phyloP scores from a whole-genome alignment of 2,888 invertebrate species.

The Spilarctia lutea region DNA sequence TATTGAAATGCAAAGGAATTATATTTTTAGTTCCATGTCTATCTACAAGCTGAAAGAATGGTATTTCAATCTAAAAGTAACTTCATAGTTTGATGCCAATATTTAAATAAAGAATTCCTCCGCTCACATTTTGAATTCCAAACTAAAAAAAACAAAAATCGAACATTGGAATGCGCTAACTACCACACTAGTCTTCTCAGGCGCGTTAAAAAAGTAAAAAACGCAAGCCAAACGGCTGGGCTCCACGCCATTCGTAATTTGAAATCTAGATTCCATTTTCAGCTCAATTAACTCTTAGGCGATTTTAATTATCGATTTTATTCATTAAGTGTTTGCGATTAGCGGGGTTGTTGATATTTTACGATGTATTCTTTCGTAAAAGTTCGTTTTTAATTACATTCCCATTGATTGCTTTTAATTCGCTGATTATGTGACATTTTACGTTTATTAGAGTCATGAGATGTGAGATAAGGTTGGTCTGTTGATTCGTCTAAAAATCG shows the following conservation, averaged over 20 bases:
- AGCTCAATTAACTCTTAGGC: slow-evolving; percentile 80
- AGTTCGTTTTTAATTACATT: slow-evolving; percentile 76
- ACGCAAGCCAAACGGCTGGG: slow-evolving; percentile 43
- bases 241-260: slow-evolving; percentile 54
- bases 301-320: slow-evolving; percentile 81
- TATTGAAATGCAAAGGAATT: slow-evolving; percentile 35
- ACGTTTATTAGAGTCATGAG: slow-evolving; percentile 52
- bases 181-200: slow-evolving; percentile 43
- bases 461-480: slow-evolving; percentile 47
- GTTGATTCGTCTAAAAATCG: slow-evolving; percentile 33
- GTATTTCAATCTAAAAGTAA: background rate
- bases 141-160: slow-evolving; percentile 41
- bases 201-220: slow-evolving; percentile 27
- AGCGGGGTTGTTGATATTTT: slow-evolving; percentile 81
- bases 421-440: slow-evolving; percentile 73
- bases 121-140: slow-evolving; percentile 30
- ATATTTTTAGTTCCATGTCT: slow-evolving; percentile 43
- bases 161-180: slow-evolving; percentile 47
- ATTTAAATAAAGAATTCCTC: slow-evolving; percentile 10
- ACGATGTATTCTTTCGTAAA: slow-evolving; percentile 72
- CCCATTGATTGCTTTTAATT: slow-evolving; percentile 68
- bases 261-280: slow-evolving; percentile 80
- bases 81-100: slow-evolving; percentile 6
- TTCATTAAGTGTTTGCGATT: slow-evolving; percentile 84
- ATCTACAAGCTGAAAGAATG: slow-evolving; percentile 16